Base-by-base conservation (phyloP, 2,113 vertebrate species). In the Calonectris borealis region DNA sequence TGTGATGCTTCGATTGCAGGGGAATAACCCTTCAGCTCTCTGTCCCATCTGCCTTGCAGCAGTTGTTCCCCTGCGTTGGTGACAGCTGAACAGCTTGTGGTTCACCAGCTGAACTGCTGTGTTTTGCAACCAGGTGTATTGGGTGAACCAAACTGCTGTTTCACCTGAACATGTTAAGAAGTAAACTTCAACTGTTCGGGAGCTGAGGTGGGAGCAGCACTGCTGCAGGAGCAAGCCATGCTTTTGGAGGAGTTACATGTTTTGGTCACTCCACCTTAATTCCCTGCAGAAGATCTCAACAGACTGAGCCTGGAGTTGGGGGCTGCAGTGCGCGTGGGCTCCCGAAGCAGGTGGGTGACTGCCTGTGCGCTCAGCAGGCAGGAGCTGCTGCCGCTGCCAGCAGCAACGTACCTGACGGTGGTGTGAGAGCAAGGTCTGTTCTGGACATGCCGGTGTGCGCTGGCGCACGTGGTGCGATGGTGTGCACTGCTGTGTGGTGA, bases 371-470 rank as follows among this genome's bases (percentile, higher is more conserved):
- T 31, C 7, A 5, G 10, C 12, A 2, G 26, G 25, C 42, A 9
- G 55, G 72, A 25, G 52, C 70, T 6, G 70, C 17, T 27, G 64
- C 42, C 31, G 2, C 34, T 20, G 38, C 40, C 31, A 6, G 69
- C 18, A 38, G 48, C 49, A 16, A 3, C 2, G 11, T 6, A 6
- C 8, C 52, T 6, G 12, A 5, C 5, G 1, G 49, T 8, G n/a
- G n/a, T 8, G 40, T 1, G 34, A 16, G 18, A 16, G 55, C 54
- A 4, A 48, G 38, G 26, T 9, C 51, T 55, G 40, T 4, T 15
- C 20, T 38, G 26, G 42, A 48, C 36, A 6, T 13, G 20, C 10
- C 18, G 16, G 12, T 8, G 24, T 40, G 40, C 40, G 3, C 25
- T 1, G 40, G 32, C 2, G 12, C 40, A 31, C 4, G 5, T 44